Conservation (phyloP, 2,888 invertebrate species). For the Andrena praecox region DNA sequence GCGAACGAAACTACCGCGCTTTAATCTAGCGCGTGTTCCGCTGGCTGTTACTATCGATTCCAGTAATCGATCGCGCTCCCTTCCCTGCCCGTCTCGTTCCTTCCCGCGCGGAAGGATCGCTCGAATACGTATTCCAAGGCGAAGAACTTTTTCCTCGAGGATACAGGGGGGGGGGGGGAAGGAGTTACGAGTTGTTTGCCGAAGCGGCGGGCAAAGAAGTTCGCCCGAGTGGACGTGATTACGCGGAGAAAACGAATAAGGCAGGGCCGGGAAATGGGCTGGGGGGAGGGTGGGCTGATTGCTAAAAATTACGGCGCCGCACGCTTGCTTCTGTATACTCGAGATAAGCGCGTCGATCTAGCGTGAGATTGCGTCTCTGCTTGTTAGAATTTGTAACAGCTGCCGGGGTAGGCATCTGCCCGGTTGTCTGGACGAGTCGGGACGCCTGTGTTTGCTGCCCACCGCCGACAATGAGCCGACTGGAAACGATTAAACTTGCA, state of each 20-base stretch:
- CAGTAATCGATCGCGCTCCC: neutral
- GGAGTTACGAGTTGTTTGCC: conserved; percentile 48
- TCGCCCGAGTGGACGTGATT: conserved; percentile 64
- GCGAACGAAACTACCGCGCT: neutral
- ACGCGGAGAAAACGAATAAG: conserved; percentile 54
- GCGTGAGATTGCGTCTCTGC: conserved; percentile 58
- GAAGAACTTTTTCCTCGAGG: conserved; percentile 14
- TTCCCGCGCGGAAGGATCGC: neutral
- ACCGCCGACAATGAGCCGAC: neutral
- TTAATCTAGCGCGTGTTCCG: neutral
- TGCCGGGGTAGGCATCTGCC: conserved; percentile 33
- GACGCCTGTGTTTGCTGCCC: neutral
- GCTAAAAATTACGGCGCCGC: conserved; percentile 65
- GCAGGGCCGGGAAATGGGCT: conserved; percentile 41
- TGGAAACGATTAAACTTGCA: conserved; percentile 9
- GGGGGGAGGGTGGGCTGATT: conserved; percentile 45
- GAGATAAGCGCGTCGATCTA: conserved; percentile 54
- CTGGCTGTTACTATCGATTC: conserved; percentile 13
- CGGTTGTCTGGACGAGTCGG: conserved; percentile 20
- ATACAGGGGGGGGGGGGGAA: neutral
- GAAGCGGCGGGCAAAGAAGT: conserved; percentile 27
- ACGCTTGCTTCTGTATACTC: conserved; percentile 35
- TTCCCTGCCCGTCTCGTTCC: neutral
- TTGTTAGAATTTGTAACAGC: conserved; percentile 49
- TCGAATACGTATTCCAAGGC: conserved; percentile 6